Percentiles rank a stretch among this genome's conserved stretches.
These are phyloP conservation scores for Drosophila neutralis DNA, from an alignment of 2,888 invertebrate species.

Conservation along the genomic window DNA sequence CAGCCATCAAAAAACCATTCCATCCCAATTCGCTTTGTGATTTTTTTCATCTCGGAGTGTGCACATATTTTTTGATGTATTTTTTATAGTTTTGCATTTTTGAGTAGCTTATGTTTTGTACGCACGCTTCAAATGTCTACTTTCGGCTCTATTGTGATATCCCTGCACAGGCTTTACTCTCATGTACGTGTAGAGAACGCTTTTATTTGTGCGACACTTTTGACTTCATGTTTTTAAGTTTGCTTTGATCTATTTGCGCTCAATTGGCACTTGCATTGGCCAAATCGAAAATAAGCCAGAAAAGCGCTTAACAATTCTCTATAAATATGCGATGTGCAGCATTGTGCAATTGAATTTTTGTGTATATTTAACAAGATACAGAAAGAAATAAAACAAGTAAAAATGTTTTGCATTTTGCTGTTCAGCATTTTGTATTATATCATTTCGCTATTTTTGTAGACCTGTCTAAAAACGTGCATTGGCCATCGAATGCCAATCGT, in stretches of 20 bases:
- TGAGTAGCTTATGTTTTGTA: conserved; percentile 41
- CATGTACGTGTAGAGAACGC: conserved; percentile 18
- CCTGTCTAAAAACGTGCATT: conserved; percentile 5
- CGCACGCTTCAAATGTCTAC: conserved; percentile 45
- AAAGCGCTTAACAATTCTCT: conserved; percentile 32
- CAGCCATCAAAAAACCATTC: background rate
- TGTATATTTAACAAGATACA: conserved; percentile 14
- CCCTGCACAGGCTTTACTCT: background rate
- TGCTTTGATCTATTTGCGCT: conserved; percentile 10
- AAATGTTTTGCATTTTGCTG: conserved; percentile 42
- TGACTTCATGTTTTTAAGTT: conserved; percentile 17
- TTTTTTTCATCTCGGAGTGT: background rate
- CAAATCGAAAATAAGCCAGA: conserved; percentile 24
- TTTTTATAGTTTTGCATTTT: conserved; percentile 43
- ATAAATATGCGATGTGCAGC: conserved; percentile 46
- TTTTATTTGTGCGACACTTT: conserved; percentile 29
- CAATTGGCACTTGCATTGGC: conserved; percentile 41
- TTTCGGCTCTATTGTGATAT: conserved; percentile 34
- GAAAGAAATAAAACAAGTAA: conserved; percentile 10
- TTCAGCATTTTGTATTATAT: conserved; percentile 33
- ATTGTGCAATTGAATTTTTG: conserved; percentile 37
- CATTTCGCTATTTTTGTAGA: conserved; percentile 57
- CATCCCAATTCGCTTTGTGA: background rate
- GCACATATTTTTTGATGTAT: conserved; percentile 17
- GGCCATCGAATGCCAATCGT: conserved; percentile 13